phyloP scores from a whole-genome alignment of 1,140 invertebrate species.

The Probaryconus sp. region DNA sequence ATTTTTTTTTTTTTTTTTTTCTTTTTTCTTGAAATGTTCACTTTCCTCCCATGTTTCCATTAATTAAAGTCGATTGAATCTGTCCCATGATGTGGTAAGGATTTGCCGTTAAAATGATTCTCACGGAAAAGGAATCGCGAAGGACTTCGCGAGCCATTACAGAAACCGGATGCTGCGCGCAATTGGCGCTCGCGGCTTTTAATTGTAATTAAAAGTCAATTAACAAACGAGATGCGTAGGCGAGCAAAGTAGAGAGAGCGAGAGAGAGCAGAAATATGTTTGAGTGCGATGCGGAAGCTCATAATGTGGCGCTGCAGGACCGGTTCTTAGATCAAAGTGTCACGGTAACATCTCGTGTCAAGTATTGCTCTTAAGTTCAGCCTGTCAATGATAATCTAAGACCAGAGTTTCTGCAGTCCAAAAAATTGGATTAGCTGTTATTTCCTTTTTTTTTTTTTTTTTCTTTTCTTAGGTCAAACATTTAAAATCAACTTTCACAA shows the following conservation, averaged over 20 bases:
- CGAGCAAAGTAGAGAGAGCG: conserved; percentile 18
- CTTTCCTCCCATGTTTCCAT: conserved; percentile 14
- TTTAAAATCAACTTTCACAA: too few species aligned
- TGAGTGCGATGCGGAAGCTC: conserved; percentile 61
- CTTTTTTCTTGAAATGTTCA: too few species aligned
- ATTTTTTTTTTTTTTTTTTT: too few species aligned
- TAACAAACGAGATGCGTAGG: conserved; percentile 67
- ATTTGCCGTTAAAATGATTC: conserved; percentile 39
- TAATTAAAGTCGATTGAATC: conserved; percentile 52
- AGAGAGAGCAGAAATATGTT: conserved; percentile 18
- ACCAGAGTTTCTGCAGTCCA: conserved; percentile 6
- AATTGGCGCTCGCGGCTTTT: conserved; percentile 40
- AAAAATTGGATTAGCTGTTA: conserved; percentile 53
- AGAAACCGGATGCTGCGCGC: conserved; percentile 55
- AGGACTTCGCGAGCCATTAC: conserved; percentile 41
- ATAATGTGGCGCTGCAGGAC: conserved; percentile 57
- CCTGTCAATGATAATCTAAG: conserved; percentile 49
- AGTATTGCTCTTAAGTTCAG: conserved; percentile 51
- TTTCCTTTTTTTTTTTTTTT: conserved; percentile 44
- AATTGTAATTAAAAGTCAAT: conserved; percentile 68
- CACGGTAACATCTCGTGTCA: conserved; percentile 51
- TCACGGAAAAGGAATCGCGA: conserved; percentile 48
- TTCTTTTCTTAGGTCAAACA: too few species aligned
- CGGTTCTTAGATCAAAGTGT: conserved; percentile 62
- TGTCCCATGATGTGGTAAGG: conserved; percentile 21